These are phyloP conservation scores for Bimastos eiseni DNA, from an alignment of 2,888 invertebrate species.

Conservation along the genomic window DNA sequence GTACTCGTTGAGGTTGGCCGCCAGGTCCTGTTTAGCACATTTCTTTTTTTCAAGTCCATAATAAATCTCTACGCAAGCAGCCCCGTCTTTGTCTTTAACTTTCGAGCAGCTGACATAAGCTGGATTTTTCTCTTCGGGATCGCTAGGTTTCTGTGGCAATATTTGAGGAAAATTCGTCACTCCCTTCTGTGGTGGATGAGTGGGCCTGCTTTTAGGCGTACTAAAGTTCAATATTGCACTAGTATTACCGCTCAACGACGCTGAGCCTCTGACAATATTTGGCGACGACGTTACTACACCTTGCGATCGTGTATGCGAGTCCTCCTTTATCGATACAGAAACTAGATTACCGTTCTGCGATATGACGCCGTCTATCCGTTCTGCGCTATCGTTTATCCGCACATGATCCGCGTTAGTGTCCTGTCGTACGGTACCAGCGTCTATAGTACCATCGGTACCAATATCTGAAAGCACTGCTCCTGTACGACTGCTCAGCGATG, in stretches of 20 bases:
- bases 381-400: neutral
- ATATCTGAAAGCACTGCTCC: neutral
- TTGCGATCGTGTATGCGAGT: neutral
- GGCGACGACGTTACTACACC: neutral
- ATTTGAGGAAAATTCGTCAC: neutral
- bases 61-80: neutral
- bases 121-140: neutral
- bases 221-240: neutral
- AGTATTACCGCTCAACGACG: neutral
- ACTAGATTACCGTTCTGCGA: neutral
- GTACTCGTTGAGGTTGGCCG: neutral
- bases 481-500: neutral
- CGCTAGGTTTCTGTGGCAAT: neutral
- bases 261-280: neutral
- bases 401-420: neutral
- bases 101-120: neutral
- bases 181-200: neutral
- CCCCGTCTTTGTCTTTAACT: neutral
- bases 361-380: no score
- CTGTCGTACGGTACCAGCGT: neutral
- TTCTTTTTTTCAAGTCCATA: neutral
- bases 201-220: neutral
- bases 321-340: neutral
- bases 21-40: neutral
- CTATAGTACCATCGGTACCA: neutral